Evolutionary conservation across 2,888 invertebrate species (phyloP).

Genomic region (Callimorpha dominula): DNA sequence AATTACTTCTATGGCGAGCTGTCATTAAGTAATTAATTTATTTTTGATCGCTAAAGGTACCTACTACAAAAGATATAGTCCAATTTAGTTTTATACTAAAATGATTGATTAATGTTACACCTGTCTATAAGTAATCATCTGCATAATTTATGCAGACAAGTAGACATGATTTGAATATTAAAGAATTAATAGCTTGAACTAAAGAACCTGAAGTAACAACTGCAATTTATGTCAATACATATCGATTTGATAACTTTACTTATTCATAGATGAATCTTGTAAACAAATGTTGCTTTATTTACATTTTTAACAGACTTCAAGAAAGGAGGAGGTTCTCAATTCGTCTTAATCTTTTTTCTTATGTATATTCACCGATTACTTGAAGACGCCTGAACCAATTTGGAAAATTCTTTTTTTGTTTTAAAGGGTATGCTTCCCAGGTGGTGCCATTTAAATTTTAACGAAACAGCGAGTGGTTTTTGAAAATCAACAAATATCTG

Average conservation of each 20-base stretch:
- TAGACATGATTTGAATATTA: neutral
- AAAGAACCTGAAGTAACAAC: neutral
- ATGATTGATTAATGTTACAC: conserved; percentile 13
- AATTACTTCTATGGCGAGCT: neutral
- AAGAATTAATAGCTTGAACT: neutral
- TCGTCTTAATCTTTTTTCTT: too few relatives aligned
- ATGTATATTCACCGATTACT: too few relatives aligned
- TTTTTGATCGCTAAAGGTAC: neutral
- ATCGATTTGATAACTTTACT: neutral
- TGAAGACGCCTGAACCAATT: too few relatives aligned
- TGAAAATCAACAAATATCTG: too few relatives aligned
- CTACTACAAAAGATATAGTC: neutral
- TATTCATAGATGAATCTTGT: too few relatives aligned
- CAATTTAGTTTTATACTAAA: neutral
- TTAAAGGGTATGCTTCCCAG: too few relatives aligned
- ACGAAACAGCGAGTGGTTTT: too few relatives aligned
- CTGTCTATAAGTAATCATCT: conserved; percentile 1
- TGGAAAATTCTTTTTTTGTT: too few relatives aligned
- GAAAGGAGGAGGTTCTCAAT: too few relatives aligned
- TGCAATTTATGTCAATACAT: neutral
- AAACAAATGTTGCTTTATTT: too few relatives aligned
- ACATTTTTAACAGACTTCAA: too few relatives aligned
- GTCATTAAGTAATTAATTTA: neutral
- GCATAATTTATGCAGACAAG: neutral
- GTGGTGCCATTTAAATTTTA: too few relatives aligned